phyloP scores from a whole-genome alignment of 2,888 invertebrate genomes.

The Ethmia dodecea region DNA sequence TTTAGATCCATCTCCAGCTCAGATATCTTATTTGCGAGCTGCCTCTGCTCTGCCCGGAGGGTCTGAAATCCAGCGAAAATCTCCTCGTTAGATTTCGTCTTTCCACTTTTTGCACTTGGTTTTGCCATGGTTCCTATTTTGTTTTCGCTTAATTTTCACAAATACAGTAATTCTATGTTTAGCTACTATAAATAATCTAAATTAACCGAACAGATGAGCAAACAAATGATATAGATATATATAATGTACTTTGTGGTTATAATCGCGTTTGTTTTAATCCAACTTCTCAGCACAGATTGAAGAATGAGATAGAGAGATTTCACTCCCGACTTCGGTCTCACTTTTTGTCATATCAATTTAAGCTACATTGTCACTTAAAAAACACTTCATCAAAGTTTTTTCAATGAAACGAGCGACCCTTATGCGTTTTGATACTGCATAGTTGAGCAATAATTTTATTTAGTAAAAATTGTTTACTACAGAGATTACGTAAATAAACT shows the following conservation, averaged over 20 bases:
- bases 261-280: slow-evolving; percentile 2
- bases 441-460: no score
- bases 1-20: slow-evolving; percentile 96
- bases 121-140: slow-evolving; percentile 40
- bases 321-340: no score
- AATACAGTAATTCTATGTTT: background rate
- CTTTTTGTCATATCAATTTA: no score
- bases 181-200: slow-evolving; percentile 1
- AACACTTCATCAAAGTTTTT: background rate
- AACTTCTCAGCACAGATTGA: no score
- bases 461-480: no score
- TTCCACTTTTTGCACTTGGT: slow-evolving; percentile 48
- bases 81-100: slow-evolving; percentile 83
- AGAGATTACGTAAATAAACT: no score
- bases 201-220: slow-evolving; percentile 8
- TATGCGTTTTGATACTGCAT: slow-evolving; percentile 9
- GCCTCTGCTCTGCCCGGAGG: slow-evolving; percentile 91
- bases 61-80: slow-evolving; percentile 92
- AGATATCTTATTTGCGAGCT: slow-evolving; percentile 90
- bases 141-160: background rate
- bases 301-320: no score
- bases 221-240: background rate
- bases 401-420: slow-evolving; percentile 10
- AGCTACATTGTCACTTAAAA: no score
- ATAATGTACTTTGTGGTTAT: slow-evolving; percentile 6